Base-by-base conservation (phyloP, 30 jellyfish, hydroid and myxozoan genomes). In the Rhopilema esculentum region DNA sequence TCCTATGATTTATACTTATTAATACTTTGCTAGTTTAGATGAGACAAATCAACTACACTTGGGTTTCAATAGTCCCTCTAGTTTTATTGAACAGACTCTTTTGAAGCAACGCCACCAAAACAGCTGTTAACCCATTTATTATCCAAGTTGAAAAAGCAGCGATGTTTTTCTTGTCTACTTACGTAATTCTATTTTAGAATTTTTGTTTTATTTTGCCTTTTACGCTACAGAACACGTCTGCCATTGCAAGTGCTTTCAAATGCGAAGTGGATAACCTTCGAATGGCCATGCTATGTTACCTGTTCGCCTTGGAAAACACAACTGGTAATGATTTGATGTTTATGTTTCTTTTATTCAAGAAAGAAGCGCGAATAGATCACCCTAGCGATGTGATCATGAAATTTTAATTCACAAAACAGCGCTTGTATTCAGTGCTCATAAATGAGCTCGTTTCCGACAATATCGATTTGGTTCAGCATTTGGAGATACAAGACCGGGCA, bases 361-460 rank as follows among this genome's bases (percentile, higher is more conserved):
- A 0, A 4, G 76, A 23, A 50, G 64, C 62, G 52, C 61, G 27
- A 75, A 71, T 1, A 63, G 72, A 74, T 50, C 83, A 57, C 74
- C 74, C 87, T 25, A 65, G 66, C 49, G 88, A 75, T 32, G 27
- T 24, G 15, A 18, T 74, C 94, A 73, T 85, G 88, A 73, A 85
- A 73, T 69, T 53, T 85, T 85, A 85, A 85, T 85, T 63, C 73
- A 77, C 64, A 22, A 31, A 69, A 82, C 75, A 20, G 88, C 76
- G 88, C 73, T 74, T 65, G 86, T 33, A 84, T 84, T 73, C 84
- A 85, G 31, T 18, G 69, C 83, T 40, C 57, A 40, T 40, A 40
- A 40, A 40, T 40, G 57, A 40, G 57, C 57, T 40, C 57, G 12
- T 6, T 6, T 40, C 57, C 57, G 57, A 40, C 57, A 40, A 40